Percentiles rank a stretch among this genome's conserved stretches.
Evolutionary conservation across 2,797 vertebrate species (phyloP).

Genomic region (Selene dorsalis): DNA sequence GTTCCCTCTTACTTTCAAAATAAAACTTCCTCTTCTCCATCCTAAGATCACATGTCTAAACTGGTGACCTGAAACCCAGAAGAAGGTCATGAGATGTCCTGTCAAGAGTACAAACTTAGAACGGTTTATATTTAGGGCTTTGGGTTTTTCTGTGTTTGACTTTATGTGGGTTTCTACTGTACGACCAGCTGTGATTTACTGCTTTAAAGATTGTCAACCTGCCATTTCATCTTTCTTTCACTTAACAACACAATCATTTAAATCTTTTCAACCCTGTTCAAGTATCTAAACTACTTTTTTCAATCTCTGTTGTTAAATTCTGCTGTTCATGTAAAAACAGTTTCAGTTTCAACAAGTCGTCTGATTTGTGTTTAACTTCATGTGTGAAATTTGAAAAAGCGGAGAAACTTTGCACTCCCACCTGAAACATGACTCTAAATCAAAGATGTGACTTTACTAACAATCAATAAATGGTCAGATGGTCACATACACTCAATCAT

Average conservation of each 20-base stretch:
- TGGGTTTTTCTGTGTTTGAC: background rate
- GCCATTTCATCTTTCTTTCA: background rate
- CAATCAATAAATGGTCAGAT: conserved; percentile 16
- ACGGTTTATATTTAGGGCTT: background rate
- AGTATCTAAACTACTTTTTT: background rate
- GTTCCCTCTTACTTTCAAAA: conserved; percentile 30
- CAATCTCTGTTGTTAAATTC: background rate
- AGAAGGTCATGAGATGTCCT: conserved; percentile 6
- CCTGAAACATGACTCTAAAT: conserved; percentile 13
- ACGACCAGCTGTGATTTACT: conserved; percentile 1
- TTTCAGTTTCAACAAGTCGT: conserved; percentile 22
- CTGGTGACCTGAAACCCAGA: conserved; percentile 15
- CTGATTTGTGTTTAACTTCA: conserved; percentile 17
- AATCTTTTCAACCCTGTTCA: background rate
- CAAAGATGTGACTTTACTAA: background rate
- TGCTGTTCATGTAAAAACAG: background rate
- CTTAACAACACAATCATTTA: background rate
- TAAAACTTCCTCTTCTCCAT: conserved; percentile 10
- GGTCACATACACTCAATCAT: conserved; percentile 29
- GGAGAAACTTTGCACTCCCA: background rate
- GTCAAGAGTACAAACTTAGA: conserved; percentile 6
- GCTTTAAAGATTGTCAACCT: conserved; percentile 1
- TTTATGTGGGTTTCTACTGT: background rate
- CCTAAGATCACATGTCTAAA: conserved; percentile 13
- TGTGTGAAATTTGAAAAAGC: background rate